A percentile compares a stretch with the other conserved stretches of the same genome.
phyloP scores from a whole-genome alignment of 2,113 vertebrate genomes.

The Chlorodrepanis virens region DNA sequence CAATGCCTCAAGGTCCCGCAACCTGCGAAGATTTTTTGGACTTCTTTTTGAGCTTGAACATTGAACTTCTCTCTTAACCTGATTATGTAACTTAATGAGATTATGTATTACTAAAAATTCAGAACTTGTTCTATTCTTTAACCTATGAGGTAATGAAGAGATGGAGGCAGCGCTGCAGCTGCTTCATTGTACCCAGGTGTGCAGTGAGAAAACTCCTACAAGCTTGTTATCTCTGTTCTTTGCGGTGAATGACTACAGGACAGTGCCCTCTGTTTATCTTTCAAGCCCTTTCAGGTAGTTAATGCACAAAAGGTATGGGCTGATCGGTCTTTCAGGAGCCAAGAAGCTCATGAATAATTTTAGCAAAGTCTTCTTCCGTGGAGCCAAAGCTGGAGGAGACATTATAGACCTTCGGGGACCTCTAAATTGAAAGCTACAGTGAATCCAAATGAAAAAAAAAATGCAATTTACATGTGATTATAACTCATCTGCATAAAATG shows the following conservation, averaged over 20 bases:
- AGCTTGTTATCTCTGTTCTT: not conserved
- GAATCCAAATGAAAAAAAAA: not conserved
- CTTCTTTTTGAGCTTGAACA: not conserved
- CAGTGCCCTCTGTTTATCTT: not conserved
- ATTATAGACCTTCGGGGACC: not conserved
- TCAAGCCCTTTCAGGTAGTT: not conserved
- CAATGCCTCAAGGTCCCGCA: not conserved
- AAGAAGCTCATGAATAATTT: not conserved
- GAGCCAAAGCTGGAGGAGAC: not conserved
- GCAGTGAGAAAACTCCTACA: not conserved
- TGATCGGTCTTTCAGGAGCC: not conserved
- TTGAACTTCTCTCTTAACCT: not conserved
- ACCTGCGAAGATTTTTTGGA: not conserved
- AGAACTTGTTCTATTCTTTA: not conserved
- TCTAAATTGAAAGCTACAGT: not conserved
- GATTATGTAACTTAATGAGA: not conserved
- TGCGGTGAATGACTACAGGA: not conserved
- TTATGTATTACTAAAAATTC: not conserved
- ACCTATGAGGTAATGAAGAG: not conserved
- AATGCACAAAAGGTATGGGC: not conserved
- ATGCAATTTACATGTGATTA: not conserved
- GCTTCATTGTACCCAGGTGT: not conserved
- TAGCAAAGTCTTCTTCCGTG: not conserved
- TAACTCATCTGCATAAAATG: constrained; percentile 8
- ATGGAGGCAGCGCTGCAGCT: not conserved